These are phyloP conservation scores for Erythrolamprus reginae DNA, from an alignment of 2,113 vertebrate species.

Conservation along the genomic window DNA sequence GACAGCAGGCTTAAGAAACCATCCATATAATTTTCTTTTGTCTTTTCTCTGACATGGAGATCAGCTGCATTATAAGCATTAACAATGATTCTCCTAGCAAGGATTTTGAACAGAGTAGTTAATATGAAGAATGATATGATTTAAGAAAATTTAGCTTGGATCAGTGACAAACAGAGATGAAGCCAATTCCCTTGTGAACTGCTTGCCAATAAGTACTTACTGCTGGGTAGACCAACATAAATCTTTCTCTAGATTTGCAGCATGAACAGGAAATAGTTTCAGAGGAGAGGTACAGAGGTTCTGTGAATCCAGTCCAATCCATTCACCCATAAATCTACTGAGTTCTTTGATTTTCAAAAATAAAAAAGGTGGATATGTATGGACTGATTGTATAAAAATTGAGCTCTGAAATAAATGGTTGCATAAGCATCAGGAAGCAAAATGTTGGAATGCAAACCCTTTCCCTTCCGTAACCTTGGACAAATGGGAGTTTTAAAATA, in stretches of 20 bases:
- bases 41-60: slow-evolving; percentile 3
- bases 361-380: not conserved
- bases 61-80: slow-evolving; percentile 29
- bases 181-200: slow-evolving; percentile 25
- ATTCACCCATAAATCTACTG: slow-evolving; percentile 10
- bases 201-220: slow-evolving; percentile 25
- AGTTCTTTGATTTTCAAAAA: not conserved
- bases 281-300: slow-evolving; percentile 9
- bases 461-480: not conserved
- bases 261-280: slow-evolving; percentile 8
- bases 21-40: not conserved
- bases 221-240: slow-evolving; percentile 18
- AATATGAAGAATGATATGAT: slow-evolving; percentile 7
- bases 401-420: slow-evolving; percentile 10
- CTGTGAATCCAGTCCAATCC: slow-evolving; percentile 35
- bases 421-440: slow-evolving; percentile 1
- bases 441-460: not conserved
- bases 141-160: slow-evolving; percentile 34
- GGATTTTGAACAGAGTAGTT: slow-evolving; percentile 21
- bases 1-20: slow-evolving; percentile 24
- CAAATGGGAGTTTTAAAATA: not conserved
- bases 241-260: slow-evolving; percentile 17
- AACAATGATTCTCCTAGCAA: not conserved
- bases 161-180: slow-evolving; percentile 29
- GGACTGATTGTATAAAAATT: slow-evolving; percentile 3